Evolutionary conservation across 1,140 invertebrate genomes (phyloP).

Genomic region (Bombus picipes): DNA sequence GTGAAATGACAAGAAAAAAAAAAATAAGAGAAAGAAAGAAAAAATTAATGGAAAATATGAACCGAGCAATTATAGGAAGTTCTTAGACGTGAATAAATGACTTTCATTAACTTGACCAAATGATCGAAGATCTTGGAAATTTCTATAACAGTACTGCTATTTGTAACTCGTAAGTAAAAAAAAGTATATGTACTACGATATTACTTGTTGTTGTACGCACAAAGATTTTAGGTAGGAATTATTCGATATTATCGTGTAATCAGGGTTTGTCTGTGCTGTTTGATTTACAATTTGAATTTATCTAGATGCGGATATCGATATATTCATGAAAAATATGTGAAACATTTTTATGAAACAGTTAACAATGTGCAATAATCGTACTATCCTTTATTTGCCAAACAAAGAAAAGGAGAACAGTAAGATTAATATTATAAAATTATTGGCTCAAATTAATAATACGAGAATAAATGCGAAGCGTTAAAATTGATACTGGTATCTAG

Average conservation of each 20-base stretch:
- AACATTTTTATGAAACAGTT: background rate
- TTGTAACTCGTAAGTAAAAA: constrained; percentile 39
- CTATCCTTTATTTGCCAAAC: background rate
- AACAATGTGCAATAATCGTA: constrained; percentile 7
- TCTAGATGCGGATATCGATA: constrained; percentile 46
- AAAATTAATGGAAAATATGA: background rate
- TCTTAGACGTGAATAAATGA: constrained; percentile 4
- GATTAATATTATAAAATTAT: constrained; percentile 8
- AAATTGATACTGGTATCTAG: constrained; percentile 53
- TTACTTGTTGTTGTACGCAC: constrained; percentile 61
- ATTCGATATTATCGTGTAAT: constrained; percentile 61
- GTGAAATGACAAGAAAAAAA: background rate
- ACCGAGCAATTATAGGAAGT: background rate
- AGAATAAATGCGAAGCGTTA: constrained; percentile 13
- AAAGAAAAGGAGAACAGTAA: background rate
- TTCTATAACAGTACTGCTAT: constrained; percentile 36
- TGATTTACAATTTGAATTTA: constrained; percentile 22
- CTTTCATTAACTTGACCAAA: constrained; percentile 46
- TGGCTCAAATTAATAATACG: background rate
- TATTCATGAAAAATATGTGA: background rate
- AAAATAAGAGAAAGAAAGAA: background rate
- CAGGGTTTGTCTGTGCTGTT: constrained; percentile 53
- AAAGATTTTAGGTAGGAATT: constrained; percentile 58
- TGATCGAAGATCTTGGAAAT: constrained; percentile 48
- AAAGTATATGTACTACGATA: constrained; percentile 31